Evolutionary conservation across 1,140 invertebrate species (phyloP), one percentile per base, ranked within the genome.

Genomic region (Bombus superbus): DNA sequence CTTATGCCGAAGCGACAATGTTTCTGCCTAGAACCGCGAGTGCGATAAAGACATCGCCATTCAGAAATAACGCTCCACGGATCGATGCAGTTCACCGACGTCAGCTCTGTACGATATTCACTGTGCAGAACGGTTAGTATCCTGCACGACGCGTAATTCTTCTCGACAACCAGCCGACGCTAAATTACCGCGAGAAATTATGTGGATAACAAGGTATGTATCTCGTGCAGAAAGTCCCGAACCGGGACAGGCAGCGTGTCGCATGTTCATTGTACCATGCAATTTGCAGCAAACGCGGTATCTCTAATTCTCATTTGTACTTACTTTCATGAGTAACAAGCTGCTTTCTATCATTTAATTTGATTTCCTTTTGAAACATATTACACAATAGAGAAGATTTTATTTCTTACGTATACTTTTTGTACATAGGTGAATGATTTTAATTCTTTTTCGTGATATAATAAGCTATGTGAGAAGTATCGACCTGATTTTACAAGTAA

Each of bases 31-130:
- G 13, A 22, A 6, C 32, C 42, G 22, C 44, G 22, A 44, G 10
- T 9, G 42, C 42, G 42, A 66, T 68, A 66, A 53, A 76, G 72
- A 83, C 32, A 64, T 22, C 35, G 35, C 35, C 81, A 83, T 64
- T 62, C 18, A 44, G 77, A 72, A 64, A 73, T 79, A 71, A 85
- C 76, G 77, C 13, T 38, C 28, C 57, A 44, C 32, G 53, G 53
- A 59, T 85, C 83, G 77, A 85, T 85, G 42, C 57, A 47, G 76
- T 72, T 79, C 64, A 40, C 42, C 57, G 81, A 75, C 81, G 73
- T 68, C 81, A 66, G 38, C 38, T 10, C 9, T 22, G 32, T 47
- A 35, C 69, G 77, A 62, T 80, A 47, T 72, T 72, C 77, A 53
- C 40, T 22, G n/a, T 62, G 42, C 2, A 13, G 42, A n/a, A 44